Evolutionary conservation across 92 coral and sea anemone species (phyloP).

Genomic region (Epizoanthus fatuus): DNA sequence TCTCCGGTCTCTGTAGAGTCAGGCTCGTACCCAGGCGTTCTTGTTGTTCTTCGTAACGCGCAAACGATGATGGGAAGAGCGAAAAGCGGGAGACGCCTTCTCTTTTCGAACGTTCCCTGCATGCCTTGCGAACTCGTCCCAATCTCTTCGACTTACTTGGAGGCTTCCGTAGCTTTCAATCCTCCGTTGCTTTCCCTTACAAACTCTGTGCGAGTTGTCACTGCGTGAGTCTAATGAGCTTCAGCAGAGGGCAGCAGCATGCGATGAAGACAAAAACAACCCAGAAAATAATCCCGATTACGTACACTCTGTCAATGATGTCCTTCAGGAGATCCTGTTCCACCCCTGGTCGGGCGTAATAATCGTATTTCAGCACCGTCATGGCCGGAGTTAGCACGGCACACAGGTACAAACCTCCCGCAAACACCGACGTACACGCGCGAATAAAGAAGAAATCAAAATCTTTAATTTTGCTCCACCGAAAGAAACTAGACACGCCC

Average conservation of each 20-base stretch:
- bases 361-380: constrained; percentile 88
- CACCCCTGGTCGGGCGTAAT: constrained; percentile 80
- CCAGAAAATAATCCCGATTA: constrained; percentile 94
- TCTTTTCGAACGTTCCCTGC: too few species aligned
- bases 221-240: constrained; percentile 84
- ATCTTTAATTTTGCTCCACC: constrained; percentile 86
- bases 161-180: too few species aligned
- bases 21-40: too few species aligned
- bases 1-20: too few species aligned
- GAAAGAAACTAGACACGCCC: constrained; percentile 94
- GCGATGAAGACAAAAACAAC: constrained; percentile 79
- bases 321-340: constrained; percentile 74
- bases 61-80: too few species aligned
- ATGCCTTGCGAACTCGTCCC: too few species aligned
- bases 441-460: constrained; percentile 87
- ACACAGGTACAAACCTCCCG: constrained; percentile 82
- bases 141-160: too few species aligned
- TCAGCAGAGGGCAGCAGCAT: constrained; percentile 94
- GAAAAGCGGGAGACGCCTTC: too few species aligned
- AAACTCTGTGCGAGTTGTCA: constrained; percentile 25
- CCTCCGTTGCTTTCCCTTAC: not conserved
- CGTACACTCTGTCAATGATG: constrained; percentile 81
- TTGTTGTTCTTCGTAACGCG: too few species aligned
- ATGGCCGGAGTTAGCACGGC: constrained; percentile 95
- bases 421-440: constrained; percentile 91